Evolutionary conservation across 1,140 invertebrate species (phyloP).

Genomic region (Apolygus lucorum): DNA sequence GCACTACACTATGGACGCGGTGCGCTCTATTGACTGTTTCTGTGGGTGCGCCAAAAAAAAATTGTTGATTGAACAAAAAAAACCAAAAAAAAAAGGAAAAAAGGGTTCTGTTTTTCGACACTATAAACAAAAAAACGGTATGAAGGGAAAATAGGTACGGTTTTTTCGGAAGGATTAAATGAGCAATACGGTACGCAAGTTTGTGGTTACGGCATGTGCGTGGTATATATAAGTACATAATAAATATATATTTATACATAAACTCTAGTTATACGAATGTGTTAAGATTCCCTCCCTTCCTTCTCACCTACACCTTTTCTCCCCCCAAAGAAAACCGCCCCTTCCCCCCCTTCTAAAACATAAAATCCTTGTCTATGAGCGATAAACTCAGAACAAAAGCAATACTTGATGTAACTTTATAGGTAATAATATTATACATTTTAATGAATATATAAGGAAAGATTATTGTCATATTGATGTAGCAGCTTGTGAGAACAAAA

Average conservation of each 20-base stretch:
- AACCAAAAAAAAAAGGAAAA: neutral
- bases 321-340: too few relatives aligned
- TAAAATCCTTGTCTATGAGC: conserved; percentile 5
- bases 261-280: conserved; percentile 21
- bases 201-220: neutral
- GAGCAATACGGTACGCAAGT: conserved; percentile 12
- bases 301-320: too few relatives aligned
- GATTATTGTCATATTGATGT: conserved; percentile 24
- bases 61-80: neutral
- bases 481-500: conserved; percentile 22
- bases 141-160: neutral
- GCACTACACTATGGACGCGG: neutral
- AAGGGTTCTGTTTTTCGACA: neutral
- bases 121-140: neutral
- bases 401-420: conserved; percentile 28
- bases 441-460: conserved; percentile 24
- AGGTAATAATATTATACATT: conserved; percentile 7
- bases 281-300: conserved; percentile 11
- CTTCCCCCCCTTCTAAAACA: neutral
- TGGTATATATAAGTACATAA: conserved; percentile 4
- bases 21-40: neutral
- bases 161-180: conserved; percentile 10
- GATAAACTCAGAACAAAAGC: conserved; percentile 28
- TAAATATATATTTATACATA: conserved; percentile 29
- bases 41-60: neutral